Evolutionary conservation across 2,888 invertebrate species (phyloP), one percentile per base, ranked within the genome.

Genomic region (Tiphia femorata): DNA sequence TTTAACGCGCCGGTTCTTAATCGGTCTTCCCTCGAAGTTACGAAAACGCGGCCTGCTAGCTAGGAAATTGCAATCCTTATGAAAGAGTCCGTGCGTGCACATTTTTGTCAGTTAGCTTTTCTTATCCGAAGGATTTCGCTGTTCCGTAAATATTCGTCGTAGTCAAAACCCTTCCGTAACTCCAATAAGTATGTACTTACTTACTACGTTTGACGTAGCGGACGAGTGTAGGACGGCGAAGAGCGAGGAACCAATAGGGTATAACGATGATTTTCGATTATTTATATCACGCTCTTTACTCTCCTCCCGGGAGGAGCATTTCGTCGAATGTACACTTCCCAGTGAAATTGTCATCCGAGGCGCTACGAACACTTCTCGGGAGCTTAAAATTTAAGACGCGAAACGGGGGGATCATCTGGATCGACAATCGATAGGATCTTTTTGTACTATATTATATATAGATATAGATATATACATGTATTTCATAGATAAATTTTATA

Each of bases 401-500:
- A 33, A 14, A 33, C 14, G 12, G 33, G 33, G 12, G 33, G 12
- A 33, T 14, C n/a, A 14, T n/a, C 14, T 25, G 8, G 14, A n/a
- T 5, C 12, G 33, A n/a, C 12, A 33, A 14, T 14, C 14, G 12
- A 14, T n/a, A 14, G 33, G 12, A 33, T 14, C 12, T n/a, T 33
- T 33, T 33, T 33, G 33, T 33, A 33, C 23, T 47, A 37, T 30
- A 30, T 30, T 46, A 70, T 58, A 68, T 55, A 60, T 41, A 55
- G 41, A 67, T 58, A 47, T 58, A 67, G 41, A 68, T 63, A 69
- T 58, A 73, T 59, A 60, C 62, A 70, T 76, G 71, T 77, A 77
- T 77, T 72, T 73, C 63, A 73, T 74, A 76, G 73, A 63, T 76
- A 71, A 73, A 72, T 76, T 77, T 77, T 77, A 76, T 77, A 76